Percentiles rank a stretch among this genome's conserved stretches.
These are phyloP conservation scores for Danio aesculapii DNA, from an alignment of 2,797 vertebrate species.

Conservation along the genomic window DNA sequence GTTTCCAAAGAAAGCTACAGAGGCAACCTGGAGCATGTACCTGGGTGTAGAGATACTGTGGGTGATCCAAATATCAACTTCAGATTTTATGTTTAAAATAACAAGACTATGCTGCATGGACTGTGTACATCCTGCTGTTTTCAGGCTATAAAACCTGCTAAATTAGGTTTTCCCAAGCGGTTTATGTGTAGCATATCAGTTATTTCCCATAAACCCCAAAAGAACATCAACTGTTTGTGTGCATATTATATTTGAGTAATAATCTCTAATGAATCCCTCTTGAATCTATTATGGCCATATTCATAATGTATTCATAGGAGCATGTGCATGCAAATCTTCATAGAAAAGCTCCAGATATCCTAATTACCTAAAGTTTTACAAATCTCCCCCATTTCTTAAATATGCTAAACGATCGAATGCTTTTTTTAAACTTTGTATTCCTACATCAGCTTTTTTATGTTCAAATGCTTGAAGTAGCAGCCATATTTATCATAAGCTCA, in stretches of 20 bases:
- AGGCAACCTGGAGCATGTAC: neutral
- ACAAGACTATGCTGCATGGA: neutral
- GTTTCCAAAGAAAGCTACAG: neutral
- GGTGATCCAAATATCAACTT: neutral
- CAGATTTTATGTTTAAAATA: neutral
- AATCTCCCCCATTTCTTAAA: neutral
- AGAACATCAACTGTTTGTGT: neutral
- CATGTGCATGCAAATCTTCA: neutral
- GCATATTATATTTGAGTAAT: neutral
- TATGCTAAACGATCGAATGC: neutral
- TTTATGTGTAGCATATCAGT: neutral
- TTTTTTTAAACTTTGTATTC: neutral
- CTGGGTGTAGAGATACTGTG: neutral
- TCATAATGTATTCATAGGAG: neutral
- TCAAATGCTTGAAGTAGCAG: neutral
- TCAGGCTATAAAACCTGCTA: neutral
- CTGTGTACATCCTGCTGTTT: neutral
- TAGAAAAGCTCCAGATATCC: neutral
- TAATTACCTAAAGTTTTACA: no score
- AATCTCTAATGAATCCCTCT: conserved; percentile 6
- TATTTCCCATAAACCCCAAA: conserved; percentile 20
- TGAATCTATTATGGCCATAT: neutral
- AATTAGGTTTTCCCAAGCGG: neutral
- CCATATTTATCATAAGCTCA: neutral
- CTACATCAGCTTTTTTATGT: neutral